Conservation (phyloP, 2,113 vertebrate genomes). For the Australoheros scitulus region DNA sequence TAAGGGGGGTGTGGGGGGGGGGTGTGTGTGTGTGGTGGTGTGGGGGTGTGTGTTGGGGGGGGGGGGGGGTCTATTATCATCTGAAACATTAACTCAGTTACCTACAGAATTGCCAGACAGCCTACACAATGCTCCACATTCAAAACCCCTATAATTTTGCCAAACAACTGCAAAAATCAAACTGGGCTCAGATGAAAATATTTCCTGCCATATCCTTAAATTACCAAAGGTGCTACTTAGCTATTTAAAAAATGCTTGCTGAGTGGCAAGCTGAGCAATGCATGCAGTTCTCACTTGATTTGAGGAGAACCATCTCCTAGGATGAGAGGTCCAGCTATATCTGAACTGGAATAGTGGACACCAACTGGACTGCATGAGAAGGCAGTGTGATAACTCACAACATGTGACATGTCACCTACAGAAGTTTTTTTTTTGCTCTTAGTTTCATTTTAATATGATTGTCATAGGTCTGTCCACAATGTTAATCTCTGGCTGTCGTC, state of each 20-base stretch:
- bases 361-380: neutral
- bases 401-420: too few species aligned
- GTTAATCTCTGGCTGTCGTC: neutral
- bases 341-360: too few species aligned
- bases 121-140: neutral
- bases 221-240: neutral
- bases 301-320: neutral
- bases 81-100: neutral
- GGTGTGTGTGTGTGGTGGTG: neutral
- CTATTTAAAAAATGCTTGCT: neutral
- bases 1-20: too few species aligned
- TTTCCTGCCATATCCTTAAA: neutral
- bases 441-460: neutral
- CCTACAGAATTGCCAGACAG: neutral
- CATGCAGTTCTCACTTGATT: neutral
- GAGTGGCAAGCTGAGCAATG: neutral
- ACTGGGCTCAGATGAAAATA: neutral
- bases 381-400: neutral
- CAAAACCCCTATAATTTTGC: neutral
- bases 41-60: accelerated
- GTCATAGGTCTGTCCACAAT: neutral
- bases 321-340: neutral
- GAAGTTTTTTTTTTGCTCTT: neutral
- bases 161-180: neutral
- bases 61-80: neutral